Evolutionary conservation across 2,113 vertebrate genomes (phyloP).

Genomic region (Corythornis cristatus): DNA sequence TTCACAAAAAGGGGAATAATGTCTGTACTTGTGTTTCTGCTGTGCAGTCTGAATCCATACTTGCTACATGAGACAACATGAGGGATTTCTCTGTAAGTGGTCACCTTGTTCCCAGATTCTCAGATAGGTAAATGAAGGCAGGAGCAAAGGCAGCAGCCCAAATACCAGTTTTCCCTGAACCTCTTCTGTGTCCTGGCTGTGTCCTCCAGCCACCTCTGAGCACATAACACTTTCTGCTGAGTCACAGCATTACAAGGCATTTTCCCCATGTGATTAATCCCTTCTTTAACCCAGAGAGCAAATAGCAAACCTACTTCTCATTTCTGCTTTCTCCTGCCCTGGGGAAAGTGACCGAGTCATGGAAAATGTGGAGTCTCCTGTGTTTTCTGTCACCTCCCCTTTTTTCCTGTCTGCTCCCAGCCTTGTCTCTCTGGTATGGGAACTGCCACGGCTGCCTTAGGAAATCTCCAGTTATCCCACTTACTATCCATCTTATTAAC

Average conservation of each 20-base stretch:
- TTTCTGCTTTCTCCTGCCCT: not conserved
- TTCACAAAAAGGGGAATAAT: not conserved
- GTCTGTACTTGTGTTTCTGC: not conserved
- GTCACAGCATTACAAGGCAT: slow-evolving; percentile 20
- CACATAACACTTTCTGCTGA: slow-evolving; percentile 16
- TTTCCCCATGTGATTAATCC: not conserved
- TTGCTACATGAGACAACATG: not conserved
- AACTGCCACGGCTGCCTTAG: not conserved
- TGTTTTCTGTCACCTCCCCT: not conserved
- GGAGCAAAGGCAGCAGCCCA: not conserved
- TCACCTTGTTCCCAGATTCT: not conserved
- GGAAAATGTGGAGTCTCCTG: not conserved
- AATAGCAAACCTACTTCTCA: not conserved
- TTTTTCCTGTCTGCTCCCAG: not conserved
- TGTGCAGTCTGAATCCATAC: not conserved
- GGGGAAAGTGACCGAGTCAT: not conserved
- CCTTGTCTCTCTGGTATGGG: not conserved
- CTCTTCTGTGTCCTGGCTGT: not conserved
- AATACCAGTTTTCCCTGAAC: slow-evolving; percentile 13
- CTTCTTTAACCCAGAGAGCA: not conserved
- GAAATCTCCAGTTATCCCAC: not conserved
- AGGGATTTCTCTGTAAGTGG: not conserved
- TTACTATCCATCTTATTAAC: not conserved
- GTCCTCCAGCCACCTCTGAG: not conserved
- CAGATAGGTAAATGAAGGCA: not conserved